Evolutionary conservation across 2,113 vertebrate genomes (phyloP).

Genomic region (Nothoprocta pentlandii): DNA sequence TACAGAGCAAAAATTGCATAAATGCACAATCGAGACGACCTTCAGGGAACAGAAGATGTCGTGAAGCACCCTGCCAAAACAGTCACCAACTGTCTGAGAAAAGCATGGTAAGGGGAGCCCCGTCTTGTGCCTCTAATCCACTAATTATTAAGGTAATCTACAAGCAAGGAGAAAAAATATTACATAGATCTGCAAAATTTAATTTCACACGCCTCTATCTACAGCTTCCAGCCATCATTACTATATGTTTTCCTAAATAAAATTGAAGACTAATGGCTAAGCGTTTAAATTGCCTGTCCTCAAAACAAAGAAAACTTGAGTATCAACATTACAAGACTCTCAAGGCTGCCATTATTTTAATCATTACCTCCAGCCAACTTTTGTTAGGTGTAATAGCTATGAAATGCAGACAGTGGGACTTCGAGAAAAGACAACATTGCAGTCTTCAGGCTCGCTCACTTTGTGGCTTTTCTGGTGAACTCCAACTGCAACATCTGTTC

Average conservation of each 20-base stretch:
- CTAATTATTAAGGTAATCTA: background rate
- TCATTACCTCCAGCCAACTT: background rate
- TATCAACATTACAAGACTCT: background rate
- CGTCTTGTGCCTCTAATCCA: background rate
- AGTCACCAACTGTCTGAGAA: background rate
- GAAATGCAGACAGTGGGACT: background rate
- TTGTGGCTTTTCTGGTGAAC: background rate
- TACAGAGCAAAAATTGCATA: background rate
- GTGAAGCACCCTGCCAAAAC: background rate
- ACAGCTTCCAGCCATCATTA: background rate
- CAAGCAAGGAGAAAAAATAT: background rate
- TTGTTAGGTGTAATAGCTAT: background rate
- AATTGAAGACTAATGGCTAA: background rate
- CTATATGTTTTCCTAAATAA: background rate
- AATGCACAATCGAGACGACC: background rate
- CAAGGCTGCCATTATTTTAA: background rate
- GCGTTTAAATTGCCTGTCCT: background rate
- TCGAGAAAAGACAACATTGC: background rate
- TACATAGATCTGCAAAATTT: background rate
- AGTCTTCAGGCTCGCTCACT: background rate
- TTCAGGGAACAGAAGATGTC: background rate
- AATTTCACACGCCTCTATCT: background rate
- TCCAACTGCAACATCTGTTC: background rate
- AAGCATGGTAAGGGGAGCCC: background rate
- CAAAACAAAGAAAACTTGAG: background rate